phyloP scores from a whole-genome alignment of 1,140 invertebrate genomes.

The Olivierus martensii region DNA sequence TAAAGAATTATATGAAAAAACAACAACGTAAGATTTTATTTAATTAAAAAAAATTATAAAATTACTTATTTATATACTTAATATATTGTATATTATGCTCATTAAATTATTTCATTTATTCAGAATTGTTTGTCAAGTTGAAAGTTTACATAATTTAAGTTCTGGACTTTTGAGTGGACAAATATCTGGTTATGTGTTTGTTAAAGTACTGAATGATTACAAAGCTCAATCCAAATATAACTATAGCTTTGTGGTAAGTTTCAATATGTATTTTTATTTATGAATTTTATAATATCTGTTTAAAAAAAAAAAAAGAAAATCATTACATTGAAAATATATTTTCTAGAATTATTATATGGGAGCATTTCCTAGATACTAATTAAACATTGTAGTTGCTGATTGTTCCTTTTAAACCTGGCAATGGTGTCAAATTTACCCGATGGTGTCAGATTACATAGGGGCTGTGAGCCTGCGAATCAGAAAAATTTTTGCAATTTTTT shows the following conservation, averaged over 20 bases:
- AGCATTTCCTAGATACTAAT: no score
- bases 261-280: no score
- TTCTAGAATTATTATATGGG: no score
- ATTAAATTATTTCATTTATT: background rate
- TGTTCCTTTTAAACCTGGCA: no score
- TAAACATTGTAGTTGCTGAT: no score
- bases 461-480: no score
- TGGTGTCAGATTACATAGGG: no score
- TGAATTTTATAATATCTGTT: no score
- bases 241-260: conserved; percentile 22
- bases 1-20: conserved; percentile 68
- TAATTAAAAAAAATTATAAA: background rate
- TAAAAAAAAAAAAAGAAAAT: no score
- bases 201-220: conserved; percentile 69
- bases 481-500: no score
- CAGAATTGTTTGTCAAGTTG: conserved; percentile 69
- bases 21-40: conserved; percentile 27
- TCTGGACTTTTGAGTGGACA: conserved; percentile 1
- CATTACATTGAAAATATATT: no score
- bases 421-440: no score
- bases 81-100: background rate
- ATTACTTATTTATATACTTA: background rate
- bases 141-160: conserved; percentile 45
- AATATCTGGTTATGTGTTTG: conserved; percentile 34
- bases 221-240: conserved; percentile 51